Conservation (phyloP, 2,888 invertebrate species). For the Dione vanillae region DNA sequence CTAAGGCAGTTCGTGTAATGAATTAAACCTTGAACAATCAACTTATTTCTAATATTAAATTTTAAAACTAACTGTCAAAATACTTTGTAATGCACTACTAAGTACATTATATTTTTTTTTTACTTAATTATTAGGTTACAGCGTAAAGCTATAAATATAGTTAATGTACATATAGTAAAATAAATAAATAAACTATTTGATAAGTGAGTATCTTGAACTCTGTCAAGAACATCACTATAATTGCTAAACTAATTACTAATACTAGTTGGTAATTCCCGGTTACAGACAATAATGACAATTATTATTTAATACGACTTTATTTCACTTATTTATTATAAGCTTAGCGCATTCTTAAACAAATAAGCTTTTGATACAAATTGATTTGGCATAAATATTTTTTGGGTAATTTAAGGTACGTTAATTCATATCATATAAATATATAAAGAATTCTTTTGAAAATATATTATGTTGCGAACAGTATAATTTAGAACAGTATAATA, state of each 20-base stretch:
- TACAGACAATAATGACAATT: not conserved
- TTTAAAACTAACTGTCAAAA: too few species aligned
- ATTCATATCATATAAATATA: too few species aligned
- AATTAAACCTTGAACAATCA: too few species aligned
- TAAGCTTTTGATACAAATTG: not conserved
- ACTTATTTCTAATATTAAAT: too few species aligned
- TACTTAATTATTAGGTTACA: too few species aligned
- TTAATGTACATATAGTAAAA: not conserved
- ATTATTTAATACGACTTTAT: not conserved
- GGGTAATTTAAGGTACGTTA: too few species aligned
- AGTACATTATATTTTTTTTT: too few species aligned
- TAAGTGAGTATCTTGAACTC: not conserved
- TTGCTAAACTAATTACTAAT: not conserved
- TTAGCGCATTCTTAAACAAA: not conserved
- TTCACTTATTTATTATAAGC: not conserved
- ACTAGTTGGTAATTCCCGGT: constrained; percentile 13
- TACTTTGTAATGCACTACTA: too few species aligned
- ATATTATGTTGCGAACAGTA: too few species aligned
- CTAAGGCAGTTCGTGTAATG: not conserved
- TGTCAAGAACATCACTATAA: not conserved
- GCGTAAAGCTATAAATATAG: not conserved
- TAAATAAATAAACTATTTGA: not conserved
- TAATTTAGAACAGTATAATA: too few species aligned
- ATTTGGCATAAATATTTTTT: not conserved
- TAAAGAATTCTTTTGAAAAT: too few species aligned